Evolutionary conservation across 2,113 vertebrate genomes (phyloP).

Genomic region (Ochotona curzoniae): DNA sequence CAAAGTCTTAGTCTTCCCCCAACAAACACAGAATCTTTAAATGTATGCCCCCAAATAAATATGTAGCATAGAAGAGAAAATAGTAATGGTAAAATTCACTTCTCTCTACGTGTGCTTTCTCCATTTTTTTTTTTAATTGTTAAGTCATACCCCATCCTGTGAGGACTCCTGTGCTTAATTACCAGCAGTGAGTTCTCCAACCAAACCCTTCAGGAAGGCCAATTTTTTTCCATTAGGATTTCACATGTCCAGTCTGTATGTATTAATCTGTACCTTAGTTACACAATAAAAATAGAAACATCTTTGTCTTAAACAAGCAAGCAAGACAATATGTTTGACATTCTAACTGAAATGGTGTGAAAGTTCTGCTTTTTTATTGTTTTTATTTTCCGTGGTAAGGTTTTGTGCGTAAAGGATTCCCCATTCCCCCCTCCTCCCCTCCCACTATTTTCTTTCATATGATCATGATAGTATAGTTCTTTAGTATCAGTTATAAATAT

Average conservation of each 20-base stretch:
- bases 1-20: neutral
- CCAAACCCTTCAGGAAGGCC: neutral
- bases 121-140: neutral
- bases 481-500: too few species aligned
- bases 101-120: neutral
- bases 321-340: neutral
- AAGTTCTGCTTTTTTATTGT: neutral
- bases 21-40: neutral
- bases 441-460: too few species aligned
- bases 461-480: too few species aligned
- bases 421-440: too few species aligned
- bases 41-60: neutral
- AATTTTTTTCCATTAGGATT: neutral
- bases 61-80: neutral
- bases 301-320: neutral
- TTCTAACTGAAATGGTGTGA: conserved; percentile 16
- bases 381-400: too few species aligned
- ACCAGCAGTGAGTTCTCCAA: neutral
- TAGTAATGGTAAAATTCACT: neutral
- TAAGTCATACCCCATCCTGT: neutral
- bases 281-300: neutral
- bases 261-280: neutral
- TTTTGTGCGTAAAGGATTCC: too few species aligned
- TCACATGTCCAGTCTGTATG: neutral
- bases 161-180: neutral